Evolutionary conservation across 2,888 invertebrate genomes (phyloP).

Genomic region (Vandiemenella viatica): DNA sequence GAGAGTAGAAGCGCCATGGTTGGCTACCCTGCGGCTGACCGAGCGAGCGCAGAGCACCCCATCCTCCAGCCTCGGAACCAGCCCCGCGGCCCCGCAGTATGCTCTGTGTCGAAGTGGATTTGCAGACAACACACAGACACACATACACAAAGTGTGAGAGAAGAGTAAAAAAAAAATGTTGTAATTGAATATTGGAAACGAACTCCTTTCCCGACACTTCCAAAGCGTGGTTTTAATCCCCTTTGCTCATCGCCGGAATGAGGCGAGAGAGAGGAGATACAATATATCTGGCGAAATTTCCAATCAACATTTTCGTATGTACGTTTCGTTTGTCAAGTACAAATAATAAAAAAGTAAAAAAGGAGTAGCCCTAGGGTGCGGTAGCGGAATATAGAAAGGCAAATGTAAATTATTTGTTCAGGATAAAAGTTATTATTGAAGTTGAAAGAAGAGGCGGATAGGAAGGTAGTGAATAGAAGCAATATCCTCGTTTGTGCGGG

Average conservation of each 20-base stretch:
- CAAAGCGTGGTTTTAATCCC: background rate
- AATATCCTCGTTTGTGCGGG: too few species aligned
- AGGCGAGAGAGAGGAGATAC: background rate
- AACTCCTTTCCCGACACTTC: background rate
- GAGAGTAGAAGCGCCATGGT: too few species aligned
- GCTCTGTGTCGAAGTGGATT: background rate
- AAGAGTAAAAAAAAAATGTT: too few species aligned
- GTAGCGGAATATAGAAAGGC: background rate
- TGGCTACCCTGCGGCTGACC: background rate
- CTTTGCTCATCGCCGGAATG: background rate
- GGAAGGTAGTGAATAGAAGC: too few species aligned
- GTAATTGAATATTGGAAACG: background rate
- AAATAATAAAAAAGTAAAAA: too few species aligned
- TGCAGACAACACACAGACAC: background rate
- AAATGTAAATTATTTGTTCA: background rate
- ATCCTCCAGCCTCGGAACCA: too few species aligned
- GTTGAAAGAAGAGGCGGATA: too few species aligned
- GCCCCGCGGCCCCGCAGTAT: too few species aligned
- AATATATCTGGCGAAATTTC: background rate
- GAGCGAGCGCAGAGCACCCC: too few species aligned
- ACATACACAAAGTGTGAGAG: too few species aligned
- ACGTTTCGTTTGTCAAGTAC: background rate
- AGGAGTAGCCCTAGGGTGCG: too few species aligned
- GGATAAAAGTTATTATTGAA: background rate
- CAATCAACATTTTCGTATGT: background rate